These are phyloP conservation scores for Brachionus rubens DNA, from an alignment of 1,140 invertebrate species.

Conservation along the genomic window DNA sequence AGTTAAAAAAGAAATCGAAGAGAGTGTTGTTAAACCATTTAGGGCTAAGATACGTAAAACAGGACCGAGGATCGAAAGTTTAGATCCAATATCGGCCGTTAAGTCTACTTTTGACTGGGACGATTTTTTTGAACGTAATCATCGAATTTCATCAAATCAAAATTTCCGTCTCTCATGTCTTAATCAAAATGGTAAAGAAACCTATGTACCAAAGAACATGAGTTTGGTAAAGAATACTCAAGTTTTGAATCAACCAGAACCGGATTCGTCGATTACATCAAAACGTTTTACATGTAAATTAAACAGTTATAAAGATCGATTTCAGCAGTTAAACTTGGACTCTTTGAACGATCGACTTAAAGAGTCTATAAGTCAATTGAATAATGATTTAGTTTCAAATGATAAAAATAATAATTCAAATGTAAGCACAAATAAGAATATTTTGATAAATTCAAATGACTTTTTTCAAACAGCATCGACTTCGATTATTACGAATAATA, in stretches of 20 bases:
- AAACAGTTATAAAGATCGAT: slow-evolving; percentile 22
- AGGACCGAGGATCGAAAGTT: not conserved
- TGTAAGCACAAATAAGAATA: slow-evolving; percentile 8
- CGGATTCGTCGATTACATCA: not conserved
- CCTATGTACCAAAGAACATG: slow-evolving; percentile 28
- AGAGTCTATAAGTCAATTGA: slow-evolving; percentile 15
- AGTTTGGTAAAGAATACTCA: not conserved
- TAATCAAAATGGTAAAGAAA: slow-evolving; percentile 20
- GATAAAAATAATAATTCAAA: slow-evolving; percentile 30
- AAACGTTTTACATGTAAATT: slow-evolving; percentile 21
- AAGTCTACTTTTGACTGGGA: slow-evolving; percentile 32
- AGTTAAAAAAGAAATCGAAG: not conserved
- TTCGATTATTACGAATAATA: not conserved
- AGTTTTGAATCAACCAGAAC: not conserved
- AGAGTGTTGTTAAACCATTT: not conserved
- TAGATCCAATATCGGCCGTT: not conserved
- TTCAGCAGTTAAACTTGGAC: slow-evolving; percentile 15
- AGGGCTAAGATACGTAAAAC: slow-evolving; percentile 19
- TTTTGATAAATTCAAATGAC: slow-evolving; percentile 12
- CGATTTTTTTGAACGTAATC: slow-evolving; percentile 41
- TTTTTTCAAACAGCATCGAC: not conserved
- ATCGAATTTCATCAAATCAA: slow-evolving; percentile 39
- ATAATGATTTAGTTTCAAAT: slow-evolving; percentile 8
- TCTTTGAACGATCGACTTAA: slow-evolving; percentile 3
- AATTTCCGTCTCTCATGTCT: slow-evolving; percentile 35